phyloP scores from a whole-genome alignment of 2,888 invertebrate species.

The Vandiemenella viatica region DNA sequence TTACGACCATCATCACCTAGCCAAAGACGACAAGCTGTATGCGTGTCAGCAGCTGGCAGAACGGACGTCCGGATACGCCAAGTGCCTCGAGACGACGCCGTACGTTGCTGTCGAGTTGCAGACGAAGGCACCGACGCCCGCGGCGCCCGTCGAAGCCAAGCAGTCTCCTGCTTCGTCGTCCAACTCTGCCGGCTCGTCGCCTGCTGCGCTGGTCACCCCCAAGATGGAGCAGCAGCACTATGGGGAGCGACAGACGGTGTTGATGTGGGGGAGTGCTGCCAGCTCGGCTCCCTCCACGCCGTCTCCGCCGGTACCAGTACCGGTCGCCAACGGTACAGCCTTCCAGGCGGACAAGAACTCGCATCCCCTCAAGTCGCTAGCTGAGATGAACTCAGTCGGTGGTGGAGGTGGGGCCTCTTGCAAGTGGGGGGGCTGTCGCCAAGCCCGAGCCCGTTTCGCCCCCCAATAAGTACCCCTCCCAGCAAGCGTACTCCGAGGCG shows the following conservation, averaged over 20 bases:
- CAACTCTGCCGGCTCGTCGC: slow-evolving; percentile 43
- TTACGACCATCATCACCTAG: slow-evolving; percentile 39
- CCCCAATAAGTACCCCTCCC: slow-evolving; percentile 13
- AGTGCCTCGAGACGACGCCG: slow-evolving; percentile 34
- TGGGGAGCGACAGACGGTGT: slow-evolving; percentile 58
- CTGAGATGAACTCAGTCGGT: slow-evolving; percentile 34
- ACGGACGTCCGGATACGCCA: slow-evolving; percentile 30
- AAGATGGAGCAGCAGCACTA: slow-evolving; percentile 34
- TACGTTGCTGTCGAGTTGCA: slow-evolving; percentile 32
- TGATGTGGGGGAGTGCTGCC: slow-evolving; percentile 66
- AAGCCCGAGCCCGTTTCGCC: slow-evolving; percentile 5
- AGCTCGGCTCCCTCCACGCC: slow-evolving; percentile 7
- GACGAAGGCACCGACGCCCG: slow-evolving; percentile 25
- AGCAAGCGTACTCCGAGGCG: slow-evolving; percentile 18
- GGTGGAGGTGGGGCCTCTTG: slow-evolving; percentile 23
- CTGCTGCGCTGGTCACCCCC: slow-evolving; percentile 41
- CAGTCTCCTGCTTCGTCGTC: slow-evolving; percentile 22
- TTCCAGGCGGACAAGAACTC: not conserved
- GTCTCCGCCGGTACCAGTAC: slow-evolving; percentile 14
- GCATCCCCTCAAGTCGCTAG: slow-evolving; percentile 33
- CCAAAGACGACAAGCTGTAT: slow-evolving; percentile 43
- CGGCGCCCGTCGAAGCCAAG: slow-evolving; percentile 15
- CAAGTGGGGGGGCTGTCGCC: slow-evolving; percentile 1
- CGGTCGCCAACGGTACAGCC: not conserved
- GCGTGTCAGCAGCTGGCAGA: slow-evolving; percentile 42